Base-by-base conservation (phyloP, 1,140 invertebrate genomes). In the Reticulitermes speratus region DNA sequence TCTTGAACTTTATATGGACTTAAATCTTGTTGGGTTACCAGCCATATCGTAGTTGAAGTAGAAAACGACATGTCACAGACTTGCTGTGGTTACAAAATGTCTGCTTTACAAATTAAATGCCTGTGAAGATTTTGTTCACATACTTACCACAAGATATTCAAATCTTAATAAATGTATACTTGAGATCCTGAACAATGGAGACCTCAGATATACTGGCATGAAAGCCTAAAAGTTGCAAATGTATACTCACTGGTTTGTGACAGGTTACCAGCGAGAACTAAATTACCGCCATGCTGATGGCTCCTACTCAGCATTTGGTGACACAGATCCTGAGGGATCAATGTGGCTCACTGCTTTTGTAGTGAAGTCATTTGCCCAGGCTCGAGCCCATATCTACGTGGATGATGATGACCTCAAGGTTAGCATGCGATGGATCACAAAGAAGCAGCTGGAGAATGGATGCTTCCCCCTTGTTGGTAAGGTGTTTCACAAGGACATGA, bases 321-420 rank as follows among this genome's bases (percentile, higher is more conserved):
- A 92, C 69, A 89, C 91, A 0, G 95, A 96, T 84, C 88, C 90
- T 3, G 89, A 90, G 7, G 95, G 96, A 0, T 97, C 96, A 25
- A 96, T 95, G 75, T 97, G 96, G 94, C 91, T 97, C n/a, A 97
- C 96, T 0, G 96, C 96, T 0, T 97, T 97, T 90, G 95, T 96
- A 21, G 91, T 97, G 0, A 94, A 94, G 88, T 96, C 95, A 8
- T 94, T 97, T 87, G 92, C 93, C 9, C 93, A 95, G 88, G 95
- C 95, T 3, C 91, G 91, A 44, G 88, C 90, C 0, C 94, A 93
- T 87, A 95, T 96, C 86, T 92, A 93, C 86, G 93, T 97, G n/a
- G 95, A 97, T 87, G 90, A 93, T 86, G 89, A 90, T 7, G 93
- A 96, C 87, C 91, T 97, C n/a, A 91, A 92, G 55, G 90, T 92